phyloP scores from a whole-genome alignment of 2,888 invertebrate genomes.

The Imbricaverruca yamaguchii region DNA sequence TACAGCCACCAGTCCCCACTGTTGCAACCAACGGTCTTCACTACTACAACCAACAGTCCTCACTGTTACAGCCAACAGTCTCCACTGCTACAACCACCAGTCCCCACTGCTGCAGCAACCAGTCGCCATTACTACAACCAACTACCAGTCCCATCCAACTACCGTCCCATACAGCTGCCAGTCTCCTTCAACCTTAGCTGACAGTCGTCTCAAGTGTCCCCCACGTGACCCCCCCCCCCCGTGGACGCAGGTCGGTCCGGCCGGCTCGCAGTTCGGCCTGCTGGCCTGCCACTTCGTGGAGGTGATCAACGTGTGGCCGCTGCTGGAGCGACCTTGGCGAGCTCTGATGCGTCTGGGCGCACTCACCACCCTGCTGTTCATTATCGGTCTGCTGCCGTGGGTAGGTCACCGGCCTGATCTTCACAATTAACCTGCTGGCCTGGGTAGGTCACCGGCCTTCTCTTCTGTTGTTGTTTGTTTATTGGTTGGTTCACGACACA shows the following conservation, averaged over 20 bases:
- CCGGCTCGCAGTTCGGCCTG: conserved; percentile 93
- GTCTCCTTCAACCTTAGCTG: no score
- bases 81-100: no score
- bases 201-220: neutral
- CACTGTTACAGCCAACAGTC: no score
- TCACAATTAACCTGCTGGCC: conserved; percentile 83
- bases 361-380: conserved; percentile 64
- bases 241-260: conserved; percentile 78
- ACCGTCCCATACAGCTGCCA: no score
- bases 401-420: conserved; percentile 55
- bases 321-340: conserved; percentile 72
- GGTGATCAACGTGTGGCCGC: conserved; percentile 84
- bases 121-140: no score
- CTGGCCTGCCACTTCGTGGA: conserved; percentile 89
- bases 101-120: no score
- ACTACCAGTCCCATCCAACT: no score
- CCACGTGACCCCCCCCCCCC: neutral
- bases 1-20: no score
- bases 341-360: conserved; percentile 71
- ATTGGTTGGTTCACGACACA: no score
- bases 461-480: no score
- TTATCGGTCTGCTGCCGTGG: conserved; percentile 91
- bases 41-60: no score
- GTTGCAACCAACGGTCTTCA: no score
- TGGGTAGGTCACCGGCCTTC: conserved; percentile 49